Percentiles rank a stretch among this genome's conserved stretches.
Evolutionary conservation across 2,113 vertebrate genomes (phyloP).

Genomic region (Oryzias melastigma): DNA sequence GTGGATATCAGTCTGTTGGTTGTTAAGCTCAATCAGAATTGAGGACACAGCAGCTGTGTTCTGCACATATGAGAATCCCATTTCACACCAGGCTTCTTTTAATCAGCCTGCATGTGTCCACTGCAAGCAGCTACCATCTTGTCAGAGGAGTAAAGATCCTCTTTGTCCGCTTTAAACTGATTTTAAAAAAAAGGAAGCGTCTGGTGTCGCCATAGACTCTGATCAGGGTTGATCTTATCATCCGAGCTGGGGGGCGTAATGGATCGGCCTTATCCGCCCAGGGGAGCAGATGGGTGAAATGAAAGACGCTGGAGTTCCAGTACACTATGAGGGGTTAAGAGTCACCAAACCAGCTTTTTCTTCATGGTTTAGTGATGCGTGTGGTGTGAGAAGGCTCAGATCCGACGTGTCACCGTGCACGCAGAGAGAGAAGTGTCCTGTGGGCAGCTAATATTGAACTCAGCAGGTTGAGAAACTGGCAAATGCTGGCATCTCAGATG

Average conservation of each 20-base stretch:
- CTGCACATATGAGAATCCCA: constrained; percentile 16
- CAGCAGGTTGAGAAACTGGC: constrained; percentile 62
- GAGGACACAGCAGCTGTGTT: constrained; percentile 10
- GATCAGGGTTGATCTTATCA: constrained; percentile 31
- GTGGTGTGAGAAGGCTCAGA: constrained; percentile 14
- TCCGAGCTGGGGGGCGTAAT: constrained; percentile 20
- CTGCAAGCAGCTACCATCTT: constrained; percentile 9
- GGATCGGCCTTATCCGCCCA: constrained; percentile 18
- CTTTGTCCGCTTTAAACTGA: constrained; percentile 14
- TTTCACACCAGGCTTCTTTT: constrained; percentile 30
- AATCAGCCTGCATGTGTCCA: neutral
- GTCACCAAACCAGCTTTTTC: constrained; percentile 24
- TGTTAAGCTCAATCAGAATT: neutral
- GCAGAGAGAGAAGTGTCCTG: constrained; percentile 51
- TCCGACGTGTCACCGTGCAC: constrained; percentile 43
- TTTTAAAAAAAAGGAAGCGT: constrained; percentile 5
- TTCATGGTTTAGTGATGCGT: constrained; percentile 14
- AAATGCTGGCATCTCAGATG: constrained; percentile 44
- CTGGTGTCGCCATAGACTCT: constrained; percentile 5
- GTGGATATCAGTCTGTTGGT: neutral
- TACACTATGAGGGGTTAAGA: constrained; percentile 33
- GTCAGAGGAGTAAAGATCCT: constrained; percentile 2
- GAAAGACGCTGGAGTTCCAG: constrained; percentile 17
- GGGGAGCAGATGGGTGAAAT: constrained; percentile 15
- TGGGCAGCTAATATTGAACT: constrained; percentile 66